These are phyloP conservation scores for Tragelaphus oryx DNA, from an alignment of 2,797 vertebrate genomes.

Conservation along the genomic window DNA sequence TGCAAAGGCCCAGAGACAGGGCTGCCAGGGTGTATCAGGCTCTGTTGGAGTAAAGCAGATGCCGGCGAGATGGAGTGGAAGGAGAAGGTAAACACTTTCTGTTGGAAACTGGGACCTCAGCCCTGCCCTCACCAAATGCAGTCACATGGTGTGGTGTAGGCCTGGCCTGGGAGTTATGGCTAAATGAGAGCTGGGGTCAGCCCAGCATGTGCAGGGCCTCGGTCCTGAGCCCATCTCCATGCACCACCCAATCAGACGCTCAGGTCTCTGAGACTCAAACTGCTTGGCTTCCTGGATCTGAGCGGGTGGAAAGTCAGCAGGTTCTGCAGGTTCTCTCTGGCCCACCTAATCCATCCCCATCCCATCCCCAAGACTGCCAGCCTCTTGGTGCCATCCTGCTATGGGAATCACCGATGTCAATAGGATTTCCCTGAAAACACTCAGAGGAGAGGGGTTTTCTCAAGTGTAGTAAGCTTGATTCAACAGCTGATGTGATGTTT, in stretches of 20 bases:
- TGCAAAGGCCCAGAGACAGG: not conserved
- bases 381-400: not conserved
- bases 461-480: not conserved
- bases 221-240: not conserved
- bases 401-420: not conserved
- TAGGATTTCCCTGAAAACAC: not conserved
- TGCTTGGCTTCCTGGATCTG: rapidly evolving
- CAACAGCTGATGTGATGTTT: not conserved
- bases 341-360: not conserved
- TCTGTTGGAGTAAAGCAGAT: not conserved
- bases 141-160: not conserved
- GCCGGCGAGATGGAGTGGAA: not conserved
- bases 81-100: not conserved
- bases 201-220: rapidly evolving
- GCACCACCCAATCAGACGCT: rapidly evolving
- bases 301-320: not conserved
- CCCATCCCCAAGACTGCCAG: not conserved
- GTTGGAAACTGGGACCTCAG: not conserved
- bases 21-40: not conserved
- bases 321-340: not conserved
- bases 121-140: not conserved
- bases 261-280: not conserved
- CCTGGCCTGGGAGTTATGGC: not conserved
- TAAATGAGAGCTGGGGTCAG: not conserved
- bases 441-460: not conserved